phyloP scores from a whole-genome alignment of 2,888 invertebrate species.

The Dusona sp. region DNA sequence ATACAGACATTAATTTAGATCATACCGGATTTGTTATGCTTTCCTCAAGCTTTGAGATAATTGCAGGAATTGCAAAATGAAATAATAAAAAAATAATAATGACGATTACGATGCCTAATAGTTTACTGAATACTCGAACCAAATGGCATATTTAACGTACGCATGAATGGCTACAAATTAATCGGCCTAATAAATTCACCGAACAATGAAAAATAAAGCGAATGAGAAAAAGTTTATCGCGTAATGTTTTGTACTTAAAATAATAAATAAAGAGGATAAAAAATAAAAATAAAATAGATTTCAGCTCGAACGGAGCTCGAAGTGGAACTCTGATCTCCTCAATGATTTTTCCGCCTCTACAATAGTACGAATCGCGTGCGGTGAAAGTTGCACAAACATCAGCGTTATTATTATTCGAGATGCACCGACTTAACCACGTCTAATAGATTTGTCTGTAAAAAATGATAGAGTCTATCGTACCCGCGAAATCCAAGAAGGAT shows the following conservation, averaged over 20 bases:
- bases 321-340: background rate
- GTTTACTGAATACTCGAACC: background rate
- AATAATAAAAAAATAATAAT: background rate
- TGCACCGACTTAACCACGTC: background rate
- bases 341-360: constrained; percentile 1
- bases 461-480: background rate
- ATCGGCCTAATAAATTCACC: background rate
- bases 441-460: constrained; percentile 6
- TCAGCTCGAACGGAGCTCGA: background rate
- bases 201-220: background rate
- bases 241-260: background rate
- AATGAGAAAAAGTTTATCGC: background rate
- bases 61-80: background rate
- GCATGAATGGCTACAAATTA: background rate
- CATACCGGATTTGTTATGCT: too few relatives aligned
- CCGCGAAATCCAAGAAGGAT: constrained; percentile 28
- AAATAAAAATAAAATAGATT: background rate
- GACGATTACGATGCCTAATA: background rate
- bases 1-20: too few relatives aligned
- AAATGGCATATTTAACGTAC: background rate
- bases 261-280: background rate
- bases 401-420: background rate
- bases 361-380: constrained; percentile 1
- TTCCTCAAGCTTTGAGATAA: background rate
- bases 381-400: constrained; percentile 10